These are phyloP conservation scores for Eufriesea mexicana DNA, from an alignment of 1,140 invertebrate genomes.

Conservation along the genomic window DNA sequence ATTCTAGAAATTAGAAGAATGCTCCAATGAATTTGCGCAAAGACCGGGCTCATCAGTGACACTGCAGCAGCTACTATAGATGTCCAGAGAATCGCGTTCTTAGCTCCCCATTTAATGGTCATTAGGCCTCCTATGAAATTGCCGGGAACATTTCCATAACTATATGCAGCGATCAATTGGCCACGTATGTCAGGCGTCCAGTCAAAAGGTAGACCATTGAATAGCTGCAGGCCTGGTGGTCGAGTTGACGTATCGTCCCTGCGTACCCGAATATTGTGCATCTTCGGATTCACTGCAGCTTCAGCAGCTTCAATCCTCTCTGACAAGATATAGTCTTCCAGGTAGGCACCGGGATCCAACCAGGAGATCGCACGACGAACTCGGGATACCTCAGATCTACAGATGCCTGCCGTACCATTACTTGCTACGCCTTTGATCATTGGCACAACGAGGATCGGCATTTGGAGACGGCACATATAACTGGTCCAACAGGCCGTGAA, in stretches of 20 bases:
- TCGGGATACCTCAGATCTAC: slow-evolving; percentile 2
- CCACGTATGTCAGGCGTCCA: slow-evolving; percentile 84
- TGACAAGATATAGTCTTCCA: slow-evolving; percentile 41
- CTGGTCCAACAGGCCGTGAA: slow-evolving; percentile 87
- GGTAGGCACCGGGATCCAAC: slow-evolving; percentile 28
- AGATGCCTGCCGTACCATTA: slow-evolving; percentile 30
- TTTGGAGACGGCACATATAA: slow-evolving; percentile 88
- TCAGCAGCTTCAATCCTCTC: neutral
- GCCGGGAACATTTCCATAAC: slow-evolving; percentile 79
- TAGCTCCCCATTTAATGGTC: slow-evolving; percentile 85
- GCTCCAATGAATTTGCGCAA: slow-evolving; percentile 79
- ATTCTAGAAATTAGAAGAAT: slow-evolving; percentile 59
- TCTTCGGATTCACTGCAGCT: neutral
- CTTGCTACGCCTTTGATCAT: slow-evolving; percentile 82
- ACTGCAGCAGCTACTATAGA: slow-evolving; percentile 85
- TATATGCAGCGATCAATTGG: slow-evolving; percentile 85
- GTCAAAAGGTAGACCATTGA: slow-evolving; percentile 75
- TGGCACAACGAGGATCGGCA: slow-evolving; percentile 87
- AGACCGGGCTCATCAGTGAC: slow-evolving; percentile 85
- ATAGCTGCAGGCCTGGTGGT: slow-evolving; percentile 20
- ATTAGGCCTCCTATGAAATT: slow-evolving; percentile 85
- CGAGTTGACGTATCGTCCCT: neutral
- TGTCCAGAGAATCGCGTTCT: slow-evolving; percentile 86
- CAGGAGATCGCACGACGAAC: slow-evolving; percentile 33
- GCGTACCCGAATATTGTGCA: neutral